Evolutionary conservation across 2,888 invertebrate species (phyloP), one percentile per base, ranked within the genome.

Genomic region (Drepanosiphum platanoidis): DNA sequence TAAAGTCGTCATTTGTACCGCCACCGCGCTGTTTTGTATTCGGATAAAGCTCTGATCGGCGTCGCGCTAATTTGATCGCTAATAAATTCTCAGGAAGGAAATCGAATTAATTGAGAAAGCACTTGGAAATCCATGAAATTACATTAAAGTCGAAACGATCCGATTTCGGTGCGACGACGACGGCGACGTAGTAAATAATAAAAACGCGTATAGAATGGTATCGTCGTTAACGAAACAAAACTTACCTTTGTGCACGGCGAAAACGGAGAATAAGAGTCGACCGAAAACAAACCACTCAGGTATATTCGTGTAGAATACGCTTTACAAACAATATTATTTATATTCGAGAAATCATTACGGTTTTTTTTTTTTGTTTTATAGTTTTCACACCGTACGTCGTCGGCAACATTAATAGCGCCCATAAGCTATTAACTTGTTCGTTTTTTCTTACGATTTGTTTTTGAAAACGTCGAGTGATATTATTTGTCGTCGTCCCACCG

Each of bases 71-170:
- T 64, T 61, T 39, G 22, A 39, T 78, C 30, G 22, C 39, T 64
- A 39, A 18, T 52, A 18, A 18, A 64, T 78, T 18, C 30, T 61
- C 18, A 30, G n/a, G 64, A 64, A 9, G 7, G 4, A 30, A 78
- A 78, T 64, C 22, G 22, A 78, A 78, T 64, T 64, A 64, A 78
- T 39, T 18, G 61, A 78, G 9, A 64, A 39, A 78, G n/a, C 39
- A 34, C 39, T 42, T 39, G 5, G 39, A 64, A 27, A 18, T 64
- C 39, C 39, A 39, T 78, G 64, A 64, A 64, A 78, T 61, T 78
- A 64, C 30, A 78, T 64, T 39, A 39, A 78, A 78, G 9, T 39
- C 30, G 77, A 39, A 42, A 78, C 64, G 22, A 64, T 42, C 61
- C 64, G 61, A 64, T 78, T 39, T 9, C 39, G 30, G 15, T 64